Conservation (phyloP, 53 echinoderm and acorn worm species). For the Paracentrotus lividus region DNA sequence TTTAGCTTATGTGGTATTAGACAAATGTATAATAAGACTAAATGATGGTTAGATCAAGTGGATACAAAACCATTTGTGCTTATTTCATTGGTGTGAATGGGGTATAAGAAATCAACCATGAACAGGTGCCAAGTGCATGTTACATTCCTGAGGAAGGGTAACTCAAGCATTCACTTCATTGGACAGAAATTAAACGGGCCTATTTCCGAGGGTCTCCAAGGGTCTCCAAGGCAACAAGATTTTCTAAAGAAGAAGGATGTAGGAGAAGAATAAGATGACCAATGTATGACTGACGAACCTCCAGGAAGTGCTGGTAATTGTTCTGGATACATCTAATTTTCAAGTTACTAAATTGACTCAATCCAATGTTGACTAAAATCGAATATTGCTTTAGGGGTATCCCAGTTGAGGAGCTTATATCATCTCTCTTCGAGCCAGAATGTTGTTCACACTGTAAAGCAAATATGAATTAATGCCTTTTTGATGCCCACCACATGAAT, state of each 20-base stretch:
- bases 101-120: not conserved
- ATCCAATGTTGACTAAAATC: not conserved
- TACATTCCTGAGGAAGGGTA: constrained; percentile 13
- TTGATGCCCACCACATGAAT: not conserved
- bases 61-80: too few species aligned
- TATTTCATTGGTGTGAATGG: not conserved
- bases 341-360: not conserved
- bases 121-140: constrained; percentile 37
- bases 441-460: not conserved
- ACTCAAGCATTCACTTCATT: not conserved
- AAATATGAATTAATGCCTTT: not conserved
- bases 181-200: not conserved
- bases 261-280: constrained; percentile 1
- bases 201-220: not conserved
- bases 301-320: constrained; percentile 3
- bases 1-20: too few species aligned
- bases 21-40: too few species aligned
- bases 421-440: not conserved
- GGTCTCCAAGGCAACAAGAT: not conserved
- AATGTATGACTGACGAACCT: not conserved
- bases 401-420: too few species aligned
- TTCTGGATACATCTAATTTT: not conserved
- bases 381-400: not conserved
- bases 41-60: too few species aligned
- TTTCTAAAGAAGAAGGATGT: not conserved